Evolutionary conservation across 2,797 vertebrate species (phyloP).

Genomic region (Sebastes minor): DNA sequence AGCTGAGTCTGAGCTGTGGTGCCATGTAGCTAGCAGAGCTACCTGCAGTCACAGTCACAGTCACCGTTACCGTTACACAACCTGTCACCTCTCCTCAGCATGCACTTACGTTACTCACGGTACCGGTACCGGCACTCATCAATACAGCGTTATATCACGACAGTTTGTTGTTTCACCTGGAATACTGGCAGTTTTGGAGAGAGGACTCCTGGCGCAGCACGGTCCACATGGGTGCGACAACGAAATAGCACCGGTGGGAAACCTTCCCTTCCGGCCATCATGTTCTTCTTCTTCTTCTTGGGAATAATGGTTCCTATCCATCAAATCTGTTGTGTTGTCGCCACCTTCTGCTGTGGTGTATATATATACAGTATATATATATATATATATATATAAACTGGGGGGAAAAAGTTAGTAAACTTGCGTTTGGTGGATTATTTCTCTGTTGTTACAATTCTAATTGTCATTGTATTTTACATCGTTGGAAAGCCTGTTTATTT

Average conservation of each 20-base stretch:
- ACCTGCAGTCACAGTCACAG: not conserved
- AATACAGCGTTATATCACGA: not conserved
- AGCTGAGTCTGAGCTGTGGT: not conserved
- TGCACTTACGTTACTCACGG: not conserved
- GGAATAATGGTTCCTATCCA: not conserved
- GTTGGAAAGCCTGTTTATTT: too few relatives aligned
- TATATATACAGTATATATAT: too few relatives aligned
- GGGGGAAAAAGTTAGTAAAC: rapidly evolving
- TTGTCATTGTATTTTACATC: too few relatives aligned
- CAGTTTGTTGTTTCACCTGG: slow-evolving; percentile 36
- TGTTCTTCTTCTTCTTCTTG: not conserved
- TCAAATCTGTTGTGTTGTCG: not conserved
- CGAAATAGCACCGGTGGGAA: slow-evolving; percentile 52
- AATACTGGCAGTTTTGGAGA: not conserved
- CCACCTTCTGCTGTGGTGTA: not conserved
- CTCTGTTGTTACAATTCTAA: too few relatives aligned
- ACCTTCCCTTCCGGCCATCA: not conserved
- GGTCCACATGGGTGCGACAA: slow-evolving; percentile 47
- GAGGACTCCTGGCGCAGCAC: slow-evolving; percentile 10
- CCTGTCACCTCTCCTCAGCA: too few relatives aligned
- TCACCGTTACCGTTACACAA: too few relatives aligned
- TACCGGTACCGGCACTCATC: rapidly evolving
- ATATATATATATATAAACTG: too few relatives aligned
- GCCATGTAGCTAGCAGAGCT: slow-evolving; percentile 18
- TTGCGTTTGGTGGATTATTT: too few relatives aligned